phyloP scores from a whole-genome alignment of 2,888 invertebrate species.

The Microctonus brassicae region DNA sequence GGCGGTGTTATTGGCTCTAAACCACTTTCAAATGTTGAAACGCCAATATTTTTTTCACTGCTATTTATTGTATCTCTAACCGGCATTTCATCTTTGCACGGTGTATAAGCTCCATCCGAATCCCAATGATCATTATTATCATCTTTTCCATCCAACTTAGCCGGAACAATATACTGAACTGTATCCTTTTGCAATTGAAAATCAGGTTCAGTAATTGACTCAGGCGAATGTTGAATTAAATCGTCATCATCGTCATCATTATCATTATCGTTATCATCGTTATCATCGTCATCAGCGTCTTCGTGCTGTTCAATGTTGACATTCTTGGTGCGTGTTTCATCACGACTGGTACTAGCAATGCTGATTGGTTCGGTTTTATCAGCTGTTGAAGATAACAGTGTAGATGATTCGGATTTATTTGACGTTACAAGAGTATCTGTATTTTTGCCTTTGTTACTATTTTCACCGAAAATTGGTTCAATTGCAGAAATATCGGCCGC shows the following conservation, averaged over 20 bases:
- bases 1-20: constrained; percentile 67
- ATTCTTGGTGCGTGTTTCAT: constrained; percentile 57
- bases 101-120: constrained; percentile 65
- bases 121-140: constrained; percentile 57
- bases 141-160: constrained; percentile 26
- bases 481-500: constrained; percentile 11
- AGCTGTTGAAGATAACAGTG: constrained; percentile 14
- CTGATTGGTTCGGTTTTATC: neutral
- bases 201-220: constrained; percentile 60
- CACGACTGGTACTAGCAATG: neutral
- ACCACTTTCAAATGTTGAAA: constrained; percentile 56
- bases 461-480: constrained; percentile 42
- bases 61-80: constrained; percentile 51
- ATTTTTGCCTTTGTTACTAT: constrained; percentile 7
- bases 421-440: constrained; percentile 17
- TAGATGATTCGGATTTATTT: constrained; percentile 27
- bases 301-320: too few species aligned
- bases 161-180: constrained; percentile 35
- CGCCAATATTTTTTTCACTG: constrained; percentile 7
- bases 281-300: constrained; percentile 67
- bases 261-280: constrained; percentile 63
- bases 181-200: constrained; percentile 52
- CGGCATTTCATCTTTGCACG: constrained; percentile 65
- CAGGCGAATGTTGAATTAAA: constrained; percentile 57
- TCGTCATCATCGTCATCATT: constrained; percentile 65